These are phyloP conservation scores for Brachionus rubens DNA, from an alignment of 1,140 invertebrate species.

Conservation along the genomic window DNA sequence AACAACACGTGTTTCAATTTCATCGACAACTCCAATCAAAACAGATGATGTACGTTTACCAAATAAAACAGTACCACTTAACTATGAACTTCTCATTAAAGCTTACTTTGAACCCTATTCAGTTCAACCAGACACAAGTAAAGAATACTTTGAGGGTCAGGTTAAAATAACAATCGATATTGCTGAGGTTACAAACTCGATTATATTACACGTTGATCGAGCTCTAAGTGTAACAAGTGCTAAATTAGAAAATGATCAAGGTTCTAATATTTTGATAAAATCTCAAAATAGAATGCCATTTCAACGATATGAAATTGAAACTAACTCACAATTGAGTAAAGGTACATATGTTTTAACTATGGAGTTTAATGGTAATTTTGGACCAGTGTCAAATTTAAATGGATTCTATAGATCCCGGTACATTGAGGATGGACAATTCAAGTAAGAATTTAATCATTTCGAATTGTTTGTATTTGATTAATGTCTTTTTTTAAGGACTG, in stretches of 20 bases:
- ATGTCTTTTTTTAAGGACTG: slow-evolving; percentile 8
- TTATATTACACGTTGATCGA: slow-evolving; percentile 22
- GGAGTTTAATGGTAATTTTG: slow-evolving; percentile 28
- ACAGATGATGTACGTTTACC: slow-evolving; percentile 3
- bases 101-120: slow-evolving; percentile 24
- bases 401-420: slow-evolving; percentile 41
- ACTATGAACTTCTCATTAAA: slow-evolving; percentile 25
- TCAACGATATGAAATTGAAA: slow-evolving; percentile 25
- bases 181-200: background rate
- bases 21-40: background rate
- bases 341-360: slow-evolving; percentile 4
- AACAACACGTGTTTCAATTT: background rate
- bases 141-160: background rate
- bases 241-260: background rate
- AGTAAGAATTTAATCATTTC: background rate
- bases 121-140: background rate
- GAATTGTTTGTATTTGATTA: background rate
- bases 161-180: slow-evolving; percentile 21
- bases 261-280: background rate
- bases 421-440: slow-evolving; percentile 9
- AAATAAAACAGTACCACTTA: background rate
- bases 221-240: background rate
- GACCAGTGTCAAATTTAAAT: background rate
- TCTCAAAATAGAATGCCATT: background rate
- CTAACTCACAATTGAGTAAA: background rate